A percentile compares a stretch with the other conserved stretches of the same genome.
These are phyloP conservation scores for Chironomus striatipennis DNA, from an alignment of 1,140 invertebrate genomes.

Conservation along the genomic window DNA sequence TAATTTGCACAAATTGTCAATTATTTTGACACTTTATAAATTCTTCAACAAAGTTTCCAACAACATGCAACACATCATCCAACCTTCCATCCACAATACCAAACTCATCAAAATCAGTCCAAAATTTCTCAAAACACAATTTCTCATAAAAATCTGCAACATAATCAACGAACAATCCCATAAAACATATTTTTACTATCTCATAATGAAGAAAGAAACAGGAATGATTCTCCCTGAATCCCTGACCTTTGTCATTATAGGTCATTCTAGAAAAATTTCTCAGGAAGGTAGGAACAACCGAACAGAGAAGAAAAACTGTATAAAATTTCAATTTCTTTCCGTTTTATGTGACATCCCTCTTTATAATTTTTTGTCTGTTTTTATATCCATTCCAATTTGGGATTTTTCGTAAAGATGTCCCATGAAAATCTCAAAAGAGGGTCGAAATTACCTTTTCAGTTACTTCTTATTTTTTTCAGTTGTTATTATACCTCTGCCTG, in stretches of 20 bases:
- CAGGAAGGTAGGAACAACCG: too few relatives aligned
- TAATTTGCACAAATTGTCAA: too few relatives aligned
- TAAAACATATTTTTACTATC: not conserved
- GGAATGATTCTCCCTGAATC: not conserved
- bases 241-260: slow-evolving; percentile 21
- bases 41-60: too few relatives aligned
- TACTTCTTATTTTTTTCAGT: not conserved
- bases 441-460: slow-evolving; percentile 12
- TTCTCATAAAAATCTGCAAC: not conserved
- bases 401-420: not conserved
- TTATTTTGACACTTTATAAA: too few relatives aligned
- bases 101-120: too few relatives aligned
- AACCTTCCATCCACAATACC: too few relatives aligned
- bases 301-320: slow-evolving; percentile 2
- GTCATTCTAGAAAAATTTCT: slow-evolving; percentile 6
- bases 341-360: not conserved
- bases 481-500: not conserved
- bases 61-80: too few relatives aligned
- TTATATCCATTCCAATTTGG: not conserved
- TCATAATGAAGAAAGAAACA: not conserved
- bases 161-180: not conserved
- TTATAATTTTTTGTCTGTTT: not conserved
- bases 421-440: not conserved
- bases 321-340: not conserved
- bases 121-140: too few relatives aligned